Conservation (phyloP, 1,140 invertebrate genomes). For the Solen grandis region DNA sequence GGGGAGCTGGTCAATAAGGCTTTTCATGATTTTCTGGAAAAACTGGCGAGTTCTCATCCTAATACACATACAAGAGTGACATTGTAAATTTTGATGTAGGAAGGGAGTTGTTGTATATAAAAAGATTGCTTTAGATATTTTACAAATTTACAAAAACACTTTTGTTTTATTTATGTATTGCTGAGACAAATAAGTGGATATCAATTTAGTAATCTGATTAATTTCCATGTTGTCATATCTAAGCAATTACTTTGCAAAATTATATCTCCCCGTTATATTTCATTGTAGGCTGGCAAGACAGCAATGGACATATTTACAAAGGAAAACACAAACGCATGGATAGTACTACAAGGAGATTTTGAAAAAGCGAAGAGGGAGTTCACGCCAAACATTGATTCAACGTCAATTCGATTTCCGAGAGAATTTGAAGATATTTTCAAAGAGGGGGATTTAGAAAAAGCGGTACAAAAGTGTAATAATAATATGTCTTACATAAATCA, state of each 20-base stretch:
- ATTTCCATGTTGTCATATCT: too few relatives aligned
- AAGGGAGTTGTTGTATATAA: too few relatives aligned
- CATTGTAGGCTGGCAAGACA: too few relatives aligned
- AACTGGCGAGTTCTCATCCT: not conserved
- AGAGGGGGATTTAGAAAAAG: slow-evolving; percentile 1
- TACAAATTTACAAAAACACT: too few relatives aligned
- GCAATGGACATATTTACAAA: not conserved
- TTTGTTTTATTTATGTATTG: too few relatives aligned
- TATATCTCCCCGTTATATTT: too few relatives aligned
- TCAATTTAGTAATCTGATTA: too few relatives aligned
- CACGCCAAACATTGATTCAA: not conserved
- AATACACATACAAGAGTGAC: too few relatives aligned
- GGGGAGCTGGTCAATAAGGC: slow-evolving; percentile 25
- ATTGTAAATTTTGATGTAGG: too few relatives aligned
- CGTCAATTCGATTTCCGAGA: not conserved
- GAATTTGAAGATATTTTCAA: slow-evolving; percentile 6
- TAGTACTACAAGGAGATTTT: slow-evolving; percentile 12
- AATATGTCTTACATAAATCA: not conserved
- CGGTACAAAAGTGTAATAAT: slow-evolving; percentile 3
- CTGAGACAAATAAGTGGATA: too few relatives aligned
- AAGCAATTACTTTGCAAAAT: too few relatives aligned
- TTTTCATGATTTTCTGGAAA: slow-evolving; percentile 6
- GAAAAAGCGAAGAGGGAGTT: slow-evolving; percentile 10
- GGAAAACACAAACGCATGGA: slow-evolving; percentile 9
- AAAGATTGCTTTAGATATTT: too few relatives aligned